Evolutionary conservation across 2,888 invertebrate genomes (phyloP).

Genomic region (Patella pellucida): DNA sequence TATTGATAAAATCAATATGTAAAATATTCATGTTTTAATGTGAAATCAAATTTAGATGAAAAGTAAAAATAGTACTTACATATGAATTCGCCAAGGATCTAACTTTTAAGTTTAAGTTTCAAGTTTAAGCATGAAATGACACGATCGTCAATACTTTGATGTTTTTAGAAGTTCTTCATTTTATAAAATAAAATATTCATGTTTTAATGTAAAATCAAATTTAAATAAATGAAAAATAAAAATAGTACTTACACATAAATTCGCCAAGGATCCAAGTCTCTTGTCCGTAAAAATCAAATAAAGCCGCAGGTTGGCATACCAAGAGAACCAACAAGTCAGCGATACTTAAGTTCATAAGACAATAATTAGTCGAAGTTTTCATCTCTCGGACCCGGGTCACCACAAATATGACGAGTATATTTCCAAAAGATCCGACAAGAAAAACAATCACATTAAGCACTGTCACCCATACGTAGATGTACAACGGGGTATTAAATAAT

Average conservation of each 20-base stretch:
- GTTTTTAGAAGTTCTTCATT: too few species aligned
- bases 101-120: too few species aligned
- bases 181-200: neutral
- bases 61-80: too few species aligned
- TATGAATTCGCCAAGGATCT: too few species aligned
- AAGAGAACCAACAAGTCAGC: constrained; percentile 92
- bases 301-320: constrained; percentile 91
- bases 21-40: too few species aligned
- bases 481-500: constrained; percentile 71
- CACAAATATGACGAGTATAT: constrained; percentile 93
- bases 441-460: constrained; percentile 89
- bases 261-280: constrained; percentile 94
- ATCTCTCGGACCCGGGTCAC: constrained; percentile 92
- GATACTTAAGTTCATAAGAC: constrained; percentile 91
- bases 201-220: neutral
- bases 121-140: too few species aligned
- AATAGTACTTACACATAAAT: constrained; percentile 88
- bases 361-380: constrained; percentile 95
- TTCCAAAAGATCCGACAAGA: constrained; percentile 90
- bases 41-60: too few species aligned
- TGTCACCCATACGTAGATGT: constrained; percentile 90
- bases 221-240: neutral
- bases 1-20: too few species aligned
- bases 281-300: constrained; percentile 92
- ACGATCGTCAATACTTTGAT: too few species aligned